Base-by-base conservation (phyloP, 1,140 invertebrate genomes). In the Platorchestia sp. region DNA sequence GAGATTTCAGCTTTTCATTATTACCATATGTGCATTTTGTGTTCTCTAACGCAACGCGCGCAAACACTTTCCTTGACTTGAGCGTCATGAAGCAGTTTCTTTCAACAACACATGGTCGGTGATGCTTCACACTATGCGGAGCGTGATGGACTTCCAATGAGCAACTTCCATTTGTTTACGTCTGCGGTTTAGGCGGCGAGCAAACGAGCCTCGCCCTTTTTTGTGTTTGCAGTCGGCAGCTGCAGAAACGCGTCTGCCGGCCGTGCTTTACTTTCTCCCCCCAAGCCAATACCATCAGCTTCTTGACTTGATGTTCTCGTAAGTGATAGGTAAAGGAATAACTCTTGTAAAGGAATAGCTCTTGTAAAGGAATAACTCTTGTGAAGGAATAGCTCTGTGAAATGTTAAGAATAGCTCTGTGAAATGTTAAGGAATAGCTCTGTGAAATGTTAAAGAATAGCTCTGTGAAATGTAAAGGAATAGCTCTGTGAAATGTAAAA, bases 31-130 rank as follows among this genome's bases (percentile, higher is more conserved):
- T 27, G 59, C 36, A 36, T 36, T 75, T 75, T 27, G 59, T 75
- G 14, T 75, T 36, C 59, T 27, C 36, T 1, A 36, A 10, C 36
- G 59, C 27, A 75, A 27, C 3, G 59, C 59, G 3, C 59, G 36
- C 14, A 75, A 75, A 75, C 59, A 36, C 59, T 75, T 75, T 75
- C 59, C 59, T 75, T 36, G 47, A 75, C 59, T 75, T 75, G 59
- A 75, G 27, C 59, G 59, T 75, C 59, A 22, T 75, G 14, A 27
- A 75, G 47, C 19, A 51, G 59, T 75, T 75, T 75, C 59, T 75
- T 75, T 75, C 59, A 75, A 75, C 59, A 75, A 75, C 59, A 75
- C 59, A 75, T 75, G 59, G 59, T 75, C 59, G 59, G 59, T 75
- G 59, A 36, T 75, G 59, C 59, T 22, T 10, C 59, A 75, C 59